Conservation (phyloP, 2,888 invertebrate species). For the Pseudanteris insignis region DNA sequence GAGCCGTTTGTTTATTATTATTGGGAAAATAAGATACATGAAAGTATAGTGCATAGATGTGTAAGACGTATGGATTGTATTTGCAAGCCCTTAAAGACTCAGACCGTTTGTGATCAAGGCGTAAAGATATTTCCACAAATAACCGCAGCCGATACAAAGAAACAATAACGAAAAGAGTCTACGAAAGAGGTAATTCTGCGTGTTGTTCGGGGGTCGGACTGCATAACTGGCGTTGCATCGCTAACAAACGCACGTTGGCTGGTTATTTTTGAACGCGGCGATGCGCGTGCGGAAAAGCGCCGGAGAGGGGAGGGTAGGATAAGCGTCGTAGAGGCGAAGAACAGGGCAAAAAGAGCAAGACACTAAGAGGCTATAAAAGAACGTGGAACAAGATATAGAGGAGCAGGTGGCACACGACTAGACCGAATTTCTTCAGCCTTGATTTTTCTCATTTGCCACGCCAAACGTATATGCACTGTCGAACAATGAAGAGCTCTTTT, state of each 20-base stretch:
- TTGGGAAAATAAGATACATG: no score
- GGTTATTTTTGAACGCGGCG: constrained; percentile 28
- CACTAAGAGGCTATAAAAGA: constrained; percentile 41
- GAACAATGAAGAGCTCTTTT: constrained; percentile 38
- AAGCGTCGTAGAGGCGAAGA: constrained; percentile 33
- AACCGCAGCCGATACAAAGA: no score
- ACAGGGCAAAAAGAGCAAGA: constrained; percentile 31
- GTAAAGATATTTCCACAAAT: no score
- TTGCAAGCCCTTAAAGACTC: no score
- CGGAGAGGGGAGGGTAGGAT: constrained; percentile 5
- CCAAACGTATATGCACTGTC: constrained; percentile 18
- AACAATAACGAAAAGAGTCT: constrained; percentile 32
- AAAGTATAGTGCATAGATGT: no score
- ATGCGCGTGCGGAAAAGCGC: constrained; percentile 24
- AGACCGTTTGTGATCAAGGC: no score
- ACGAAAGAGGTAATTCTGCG: constrained; percentile 31
- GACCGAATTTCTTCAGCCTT: constrained; percentile 36
- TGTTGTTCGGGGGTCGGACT: constrained; percentile 27
- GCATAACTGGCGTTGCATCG: constrained; percentile 38
- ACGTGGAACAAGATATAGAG: constrained; percentile 48
- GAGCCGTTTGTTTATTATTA: no score
- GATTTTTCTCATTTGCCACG: constrained; percentile 37
- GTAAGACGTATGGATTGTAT: no score
- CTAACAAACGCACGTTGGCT: constrained; percentile 24
- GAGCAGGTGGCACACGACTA: constrained; percentile 52